Base-by-base conservation (phyloP, 1,140 invertebrate species). In the Contarinia nasturtii region DNA sequence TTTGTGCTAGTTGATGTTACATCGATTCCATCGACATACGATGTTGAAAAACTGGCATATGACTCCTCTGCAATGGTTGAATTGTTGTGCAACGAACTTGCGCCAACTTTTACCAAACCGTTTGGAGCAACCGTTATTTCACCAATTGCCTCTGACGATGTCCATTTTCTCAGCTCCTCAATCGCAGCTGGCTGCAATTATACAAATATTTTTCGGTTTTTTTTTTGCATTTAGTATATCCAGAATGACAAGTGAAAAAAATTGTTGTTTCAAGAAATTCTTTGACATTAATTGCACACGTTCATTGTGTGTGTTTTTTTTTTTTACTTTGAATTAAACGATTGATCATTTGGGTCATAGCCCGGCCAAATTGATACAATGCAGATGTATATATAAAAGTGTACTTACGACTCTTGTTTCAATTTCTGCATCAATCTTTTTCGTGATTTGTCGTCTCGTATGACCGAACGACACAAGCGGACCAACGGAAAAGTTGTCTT, bases 351-450 rank as follows among this genome's bases (percentile, higher is more conserved):
- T 27, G 27, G 27, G 27, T 27, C 27, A 27, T 27, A 27, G 4
- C 3, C 10, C 27, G n/a, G n/a, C n/a, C n/a, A n/a, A n/a, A n/a
- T n/a, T n/a, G n/a, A n/a, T n/a, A 27, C 3, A 33, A 46, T 27
- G 45, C 10, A 18, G 7, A 17, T 45, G 33, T 14, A 19, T 38
- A 46, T 34, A 27, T 36, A 44, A n/a, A 19, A 45, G 21, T 44
- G 27, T 45, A 75, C 77, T 82, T 68, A 90, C 86, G 73, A 85
- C 75, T 65, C 81, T 72, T 40, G 83, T 87, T 67, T 89, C 86
- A 55, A 89, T 89, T 57, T 88, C 85, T 51, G 85, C 76, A 60
- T 85, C 78, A 33, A 81, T 73, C 57, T 75, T 76, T 47, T 73
- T 71, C 50, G 73, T 71, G 50, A 79, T 70, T 51, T 74, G 74